Base-by-base conservation (phyloP, 2,888 invertebrate genomes). In the Parapristionchus giblindavisi region DNA sequence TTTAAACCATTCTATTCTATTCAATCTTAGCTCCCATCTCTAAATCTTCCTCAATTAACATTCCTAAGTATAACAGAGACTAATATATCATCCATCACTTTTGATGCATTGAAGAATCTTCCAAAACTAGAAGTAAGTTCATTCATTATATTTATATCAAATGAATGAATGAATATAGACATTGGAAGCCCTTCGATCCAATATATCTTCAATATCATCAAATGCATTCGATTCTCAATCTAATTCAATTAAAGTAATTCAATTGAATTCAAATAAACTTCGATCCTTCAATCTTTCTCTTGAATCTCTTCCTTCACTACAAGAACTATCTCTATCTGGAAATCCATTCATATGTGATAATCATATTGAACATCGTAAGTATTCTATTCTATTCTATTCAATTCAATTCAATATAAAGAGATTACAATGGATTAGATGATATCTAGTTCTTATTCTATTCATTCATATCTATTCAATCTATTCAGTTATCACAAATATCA, bases 81-180 rank as follows among this genome's bases (percentile, higher is more conserved):
- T 2, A 56, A 56, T 17, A 24, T 85, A 52, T 77, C 78, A 32
- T 34, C 73, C 2, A 75, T 86, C 21, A 58, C 78, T 17, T 73
- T 71, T 11, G 77, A 78, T 36, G 74, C 77, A 17, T 76, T 86
- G 48, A 76, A 80, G n/a, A 80, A 80, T n/a, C 77, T 78, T 48
- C 77, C 76, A 3, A 78, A 81, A 40, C 73, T 83, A 1, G 29
- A 78, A 56, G 80, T 79, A 24, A 38, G 36, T 38, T 63, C 63
- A 21, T 17, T 34, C 34, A 4, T 36, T 3, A 11, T 34, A 3
- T 92, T 92, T 32, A 92, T 93, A 83, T 92, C 94, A 3, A 92
- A 92, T 68, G 91, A 27, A 24, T 29, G 38, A 61, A 17, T 43
- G 68, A 66, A 75, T 32, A 34, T 54, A 81, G 79, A 61, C 80